Evolutionary conservation across 2,797 vertebrate genomes (phyloP), one percentile per base, ranked within the genome.

Genomic region (Poecilia velifera): DNA sequence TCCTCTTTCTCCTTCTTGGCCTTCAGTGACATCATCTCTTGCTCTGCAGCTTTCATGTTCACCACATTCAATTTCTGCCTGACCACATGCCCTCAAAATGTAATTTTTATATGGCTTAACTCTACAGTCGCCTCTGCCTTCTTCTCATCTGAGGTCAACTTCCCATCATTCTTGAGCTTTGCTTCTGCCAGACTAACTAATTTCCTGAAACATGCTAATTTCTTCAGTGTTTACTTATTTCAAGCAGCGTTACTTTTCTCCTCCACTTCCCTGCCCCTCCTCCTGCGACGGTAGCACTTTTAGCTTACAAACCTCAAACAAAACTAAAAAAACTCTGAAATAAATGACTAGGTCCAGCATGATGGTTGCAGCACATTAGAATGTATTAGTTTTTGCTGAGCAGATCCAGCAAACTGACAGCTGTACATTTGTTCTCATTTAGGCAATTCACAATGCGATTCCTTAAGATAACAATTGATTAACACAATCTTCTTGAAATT

Each of bases 351-450:
- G 4, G 12, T 43, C 64, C 28, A 47, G n/a, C 45, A 72, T 31
- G 46, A 73, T 34, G 46, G 28, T 49, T 49, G 28, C n/a, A 73
- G 71, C 39, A 5, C 9, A 49, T 73, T 10, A 47, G 16, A n/a
- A 46, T 31, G 3, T 16, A 72, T 72, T 47, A 49, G 71, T 34
- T 73, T 49, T 47, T 18, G 6, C 28, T 49, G 71, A 49, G 45
- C 31, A 20, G 45, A 73, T 18, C 46, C 45, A 73, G 31, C 45
- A 47, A 34, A 34, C 16, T 49, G 71, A 31, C 45, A 73, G 46
- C 7, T 73, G 71, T 49, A 49, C 45, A 73, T 73, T 73, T 73
- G 71, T 73, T 43, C 9, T 74, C 36, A 12, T 8, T 31, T 18
- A 57, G 49, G 71, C 1, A 31, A 73, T 43, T 43, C 71, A 73